phyloP scores from a whole-genome alignment of 1,140 invertebrate genomes.

The Coelopa frigida region DNA sequence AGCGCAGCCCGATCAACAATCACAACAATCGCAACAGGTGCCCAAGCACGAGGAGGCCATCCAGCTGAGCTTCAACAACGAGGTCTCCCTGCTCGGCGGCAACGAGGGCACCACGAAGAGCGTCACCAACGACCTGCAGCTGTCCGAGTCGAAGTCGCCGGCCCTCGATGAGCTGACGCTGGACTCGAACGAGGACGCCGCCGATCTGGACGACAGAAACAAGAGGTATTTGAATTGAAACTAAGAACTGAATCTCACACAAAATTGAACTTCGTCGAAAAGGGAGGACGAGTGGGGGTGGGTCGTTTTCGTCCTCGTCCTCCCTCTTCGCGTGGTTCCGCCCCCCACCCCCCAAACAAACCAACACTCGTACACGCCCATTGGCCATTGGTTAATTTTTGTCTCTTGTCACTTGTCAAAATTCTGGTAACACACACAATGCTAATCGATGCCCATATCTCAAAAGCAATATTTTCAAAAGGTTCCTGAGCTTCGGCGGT shows the following conservation, averaged over 20 bases:
- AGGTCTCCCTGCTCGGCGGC: constrained; percentile 25
- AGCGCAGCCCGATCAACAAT: constrained; percentile 23
- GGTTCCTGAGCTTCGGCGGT: constrained; percentile 63
- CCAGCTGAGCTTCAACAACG: constrained; percentile 45
- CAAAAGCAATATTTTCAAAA: constrained; percentile 44
- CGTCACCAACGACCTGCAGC: constrained; percentile 35
- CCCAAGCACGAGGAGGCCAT: constrained; percentile 39
- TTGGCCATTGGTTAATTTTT: too few relatives aligned
- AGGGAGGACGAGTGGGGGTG: too few relatives aligned
- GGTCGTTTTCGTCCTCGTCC: too few relatives aligned
- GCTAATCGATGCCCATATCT: constrained; percentile 10
- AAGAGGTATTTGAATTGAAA: constrained; percentile 63
- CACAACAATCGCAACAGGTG: constrained; percentile 19
- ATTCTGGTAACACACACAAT: constrained; percentile 14
- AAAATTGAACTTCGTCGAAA: too few relatives aligned
- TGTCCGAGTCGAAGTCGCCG: constrained; percentile 47
- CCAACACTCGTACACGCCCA: neutral
- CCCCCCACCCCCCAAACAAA: too few relatives aligned
- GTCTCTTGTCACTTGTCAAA: constrained; percentile 3
- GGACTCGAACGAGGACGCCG: constrained; percentile 54
- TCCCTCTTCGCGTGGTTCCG: too few relatives aligned
- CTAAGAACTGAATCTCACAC: too few relatives aligned
- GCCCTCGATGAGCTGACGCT: constrained; percentile 54
- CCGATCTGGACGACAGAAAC: constrained; percentile 65
- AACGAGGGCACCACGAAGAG: constrained; percentile 22